Base-by-base conservation (phyloP, 1,140 invertebrate species). In the Belonocnema kinseyi region DNA sequence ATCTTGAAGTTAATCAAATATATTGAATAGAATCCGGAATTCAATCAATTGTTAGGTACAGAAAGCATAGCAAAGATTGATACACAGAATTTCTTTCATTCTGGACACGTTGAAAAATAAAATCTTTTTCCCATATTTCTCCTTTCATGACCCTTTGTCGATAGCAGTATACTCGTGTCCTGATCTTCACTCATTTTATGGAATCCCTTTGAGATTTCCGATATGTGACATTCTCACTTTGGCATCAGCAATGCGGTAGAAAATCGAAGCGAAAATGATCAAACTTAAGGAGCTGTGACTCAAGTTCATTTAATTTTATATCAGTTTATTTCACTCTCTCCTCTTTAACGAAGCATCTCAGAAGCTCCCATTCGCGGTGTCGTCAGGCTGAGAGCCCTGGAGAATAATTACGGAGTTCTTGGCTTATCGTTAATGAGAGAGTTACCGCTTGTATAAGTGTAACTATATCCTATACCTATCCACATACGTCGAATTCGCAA, bases 401-500 rank as follows among this genome's bases (percentile, higher is more conserved):
- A 66, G 61, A 66, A 66, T 66, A 66, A 66, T 66, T 66, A 66
- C 61, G 21, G 33, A 66, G 33, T 66, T 66, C 61, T 66, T 40
- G 26, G 61, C 61, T 66, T 40, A 66, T 40, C 61, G 61, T 66
- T 66, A 66, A 66, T 66, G 61, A 66, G 33, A 66, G 5, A 66
- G 61, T 14, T 33, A 66, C 40, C 61, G 61, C 33, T 66, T 66
- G n/a, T 66, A 66, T 66, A 21, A 40, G 58, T 66, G 16, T 26
- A 33, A 26, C 21, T 66, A 40, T 26, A 33, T 33, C 26, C 26
- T 33, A 33, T 5, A 33, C 26, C 26, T 33, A 54, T 71, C 50
- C 51, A 75, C 56, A 75, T 78, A 72, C 19, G 50, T 54, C 77
- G 73, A 78, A 78, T 80, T 66, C 61, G 33, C 71, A 72, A 81